phyloP scores from a whole-genome alignment of 2,888 invertebrate genomes.

The Chorisops tibialis region DNA sequence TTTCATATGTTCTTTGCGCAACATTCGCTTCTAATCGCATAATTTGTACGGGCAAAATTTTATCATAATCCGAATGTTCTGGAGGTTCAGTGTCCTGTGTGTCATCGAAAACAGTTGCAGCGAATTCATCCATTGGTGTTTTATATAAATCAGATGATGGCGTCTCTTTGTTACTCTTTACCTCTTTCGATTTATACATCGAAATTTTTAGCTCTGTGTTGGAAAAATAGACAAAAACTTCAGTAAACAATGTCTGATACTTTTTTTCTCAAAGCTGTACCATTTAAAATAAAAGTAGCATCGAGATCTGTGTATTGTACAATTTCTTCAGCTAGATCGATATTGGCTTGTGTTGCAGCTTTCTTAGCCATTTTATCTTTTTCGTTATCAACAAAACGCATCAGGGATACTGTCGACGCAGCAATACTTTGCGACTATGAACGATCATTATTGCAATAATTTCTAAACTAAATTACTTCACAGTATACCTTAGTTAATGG shows the following conservation, averaged over 20 bases:
- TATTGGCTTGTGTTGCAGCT: constrained; percentile 40
- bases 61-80: constrained; percentile 47
- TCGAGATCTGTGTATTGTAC: constrained; percentile 70
- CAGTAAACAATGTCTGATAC: no score
- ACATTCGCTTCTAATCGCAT: constrained; percentile 69
- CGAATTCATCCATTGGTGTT: constrained; percentile 41
- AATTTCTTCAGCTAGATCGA: constrained; percentile 46
- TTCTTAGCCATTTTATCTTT: constrained; percentile 54
- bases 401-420: constrained; percentile 57
- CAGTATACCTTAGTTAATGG: constrained; percentile 49
- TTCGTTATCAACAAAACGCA: constrained; percentile 58
- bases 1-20: constrained; percentile 73
- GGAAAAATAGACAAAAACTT: no score
- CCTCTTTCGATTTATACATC: constrained; percentile 39
- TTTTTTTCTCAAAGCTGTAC: no score
- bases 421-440: constrained; percentile 54
- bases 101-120: constrained; percentile 33
- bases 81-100: constrained; percentile 22
- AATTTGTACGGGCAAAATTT: constrained; percentile 65
- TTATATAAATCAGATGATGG: constrained; percentile 41
- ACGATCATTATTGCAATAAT: constrained; percentile 18
- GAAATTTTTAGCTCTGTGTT: constrained; percentile 41
- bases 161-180: constrained; percentile 33
- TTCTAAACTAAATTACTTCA: no score
- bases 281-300: constrained; percentile 69